These are phyloP conservation scores for Phaethornis superciliosus DNA, from an alignment of 2,113 vertebrate species.

Conservation along the genomic window DNA sequence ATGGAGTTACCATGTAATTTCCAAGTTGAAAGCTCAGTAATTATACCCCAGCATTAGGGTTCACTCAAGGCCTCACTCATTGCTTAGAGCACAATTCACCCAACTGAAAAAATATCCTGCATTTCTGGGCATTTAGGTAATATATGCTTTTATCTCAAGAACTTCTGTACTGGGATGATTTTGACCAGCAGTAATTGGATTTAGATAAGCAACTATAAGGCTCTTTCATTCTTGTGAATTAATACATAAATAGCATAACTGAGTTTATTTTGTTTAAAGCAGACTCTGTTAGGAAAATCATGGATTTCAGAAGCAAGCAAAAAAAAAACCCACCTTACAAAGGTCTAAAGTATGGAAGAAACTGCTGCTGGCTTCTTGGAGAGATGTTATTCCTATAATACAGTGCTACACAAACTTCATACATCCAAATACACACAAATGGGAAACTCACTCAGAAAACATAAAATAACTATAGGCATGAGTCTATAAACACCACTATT, in stretches of 20 bases:
- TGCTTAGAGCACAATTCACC: background rate
- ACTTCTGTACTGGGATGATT: slow-evolving; percentile 39
- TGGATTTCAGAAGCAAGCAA: background rate
- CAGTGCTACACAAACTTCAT: background rate
- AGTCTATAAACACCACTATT: background rate
- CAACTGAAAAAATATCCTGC: slow-evolving; percentile 7
- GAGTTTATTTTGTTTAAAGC: slow-evolving; percentile 42
- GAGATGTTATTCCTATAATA: background rate
- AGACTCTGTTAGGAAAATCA: background rate
- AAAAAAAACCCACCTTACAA: background rate
- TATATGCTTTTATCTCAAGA: slow-evolving; percentile 29
- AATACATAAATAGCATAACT: slow-evolving; percentile 37
- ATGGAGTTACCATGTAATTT: background rate
- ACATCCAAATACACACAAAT: background rate
- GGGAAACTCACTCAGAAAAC: background rate
- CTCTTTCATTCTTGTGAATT: slow-evolving; percentile 26
- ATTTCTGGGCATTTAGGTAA: slow-evolving; percentile 51
- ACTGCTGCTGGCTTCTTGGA: background rate
- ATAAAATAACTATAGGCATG: background rate
- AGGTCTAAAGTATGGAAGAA: background rate
- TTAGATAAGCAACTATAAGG: slow-evolving; percentile 56
- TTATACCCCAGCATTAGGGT: background rate
- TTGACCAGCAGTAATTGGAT: slow-evolving; percentile 61
- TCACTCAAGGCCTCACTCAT: background rate
- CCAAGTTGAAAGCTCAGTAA: background rate